phyloP scores from a whole-genome alignment of 37 sponge, comb jelly and placozoan species.

The Axinella damicornis region DNA sequence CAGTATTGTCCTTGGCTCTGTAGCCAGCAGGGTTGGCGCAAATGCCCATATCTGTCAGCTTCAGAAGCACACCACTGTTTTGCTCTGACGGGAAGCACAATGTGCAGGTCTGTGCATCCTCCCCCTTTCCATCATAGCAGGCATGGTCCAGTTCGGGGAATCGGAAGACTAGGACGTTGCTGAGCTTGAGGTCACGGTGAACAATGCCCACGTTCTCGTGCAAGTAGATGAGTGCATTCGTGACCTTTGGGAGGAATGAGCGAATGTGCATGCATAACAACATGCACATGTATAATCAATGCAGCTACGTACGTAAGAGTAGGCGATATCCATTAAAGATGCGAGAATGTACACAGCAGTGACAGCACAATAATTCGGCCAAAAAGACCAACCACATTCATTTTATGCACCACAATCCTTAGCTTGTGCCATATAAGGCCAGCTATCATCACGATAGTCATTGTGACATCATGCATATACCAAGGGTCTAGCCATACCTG shows the following conservation, averaged over 20 bases:
- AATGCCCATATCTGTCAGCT: conserved; percentile 71
- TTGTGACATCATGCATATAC: too few relatives aligned
- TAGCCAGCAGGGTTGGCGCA: conserved; percentile 50
- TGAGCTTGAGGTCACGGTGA: conserved; percentile 57
- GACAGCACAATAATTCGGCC: too few relatives aligned
- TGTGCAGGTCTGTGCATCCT: background rate
- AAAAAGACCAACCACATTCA: too few relatives aligned
- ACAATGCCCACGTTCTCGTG: conserved; percentile 48
- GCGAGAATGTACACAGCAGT: too few relatives aligned
- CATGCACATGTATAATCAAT: too few relatives aligned
- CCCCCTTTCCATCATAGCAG: conserved; percentile 18
- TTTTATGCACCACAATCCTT: too few relatives aligned
- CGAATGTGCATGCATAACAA: too few relatives aligned
- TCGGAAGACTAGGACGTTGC: conserved; percentile 67
- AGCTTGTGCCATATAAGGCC: too few relatives aligned
- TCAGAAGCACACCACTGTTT: conserved; percentile 39
- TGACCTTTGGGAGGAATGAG: conserved; percentile 20
- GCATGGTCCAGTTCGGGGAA: conserved; percentile 45
- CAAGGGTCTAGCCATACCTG: conserved; percentile 66
- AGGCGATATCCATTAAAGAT: too few relatives aligned
- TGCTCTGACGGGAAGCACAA: background rate
- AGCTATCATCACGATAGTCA: too few relatives aligned
- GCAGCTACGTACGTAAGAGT: too few relatives aligned
- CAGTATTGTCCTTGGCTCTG: background rate
- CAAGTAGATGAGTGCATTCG: conserved; percentile 57